Percentiles rank a stretch among this genome's conserved stretches.
These are phyloP conservation scores for Hydra vulgaris DNA, from an alignment of 30 jellyfish, hydroid and myxozoan genomes.

Conservation along the genomic window DNA sequence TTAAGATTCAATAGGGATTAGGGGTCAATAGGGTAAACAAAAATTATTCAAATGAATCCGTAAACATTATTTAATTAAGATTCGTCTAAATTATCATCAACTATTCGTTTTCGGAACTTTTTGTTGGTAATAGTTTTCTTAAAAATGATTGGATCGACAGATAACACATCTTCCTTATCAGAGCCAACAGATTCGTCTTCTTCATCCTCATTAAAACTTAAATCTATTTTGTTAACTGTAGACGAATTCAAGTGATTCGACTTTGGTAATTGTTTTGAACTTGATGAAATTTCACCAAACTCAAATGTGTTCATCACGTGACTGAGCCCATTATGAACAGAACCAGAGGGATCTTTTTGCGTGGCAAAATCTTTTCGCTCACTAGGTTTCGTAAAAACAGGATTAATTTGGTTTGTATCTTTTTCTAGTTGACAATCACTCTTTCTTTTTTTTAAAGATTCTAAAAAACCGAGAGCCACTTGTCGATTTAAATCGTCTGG, in stretches of 20 bases:
- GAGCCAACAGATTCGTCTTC: background rate
- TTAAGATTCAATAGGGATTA: no score
- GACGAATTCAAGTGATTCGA: background rate
- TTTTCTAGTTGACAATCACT: background rate
- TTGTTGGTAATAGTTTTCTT: background rate
- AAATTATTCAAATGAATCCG: no score
- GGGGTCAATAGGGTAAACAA: no score
- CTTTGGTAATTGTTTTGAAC: background rate
- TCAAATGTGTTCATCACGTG: slow-evolving; percentile 1
- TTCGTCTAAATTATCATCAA: background rate
- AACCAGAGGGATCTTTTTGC: background rate
- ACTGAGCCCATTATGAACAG: background rate
- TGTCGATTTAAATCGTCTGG: slow-evolving; percentile 18
- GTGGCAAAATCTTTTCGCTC: background rate
- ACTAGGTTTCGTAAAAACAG: background rate
- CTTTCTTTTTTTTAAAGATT: slow-evolving; percentile 11
- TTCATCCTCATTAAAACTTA: background rate
- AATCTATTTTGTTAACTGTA: background rate
- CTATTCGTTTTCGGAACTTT: background rate
- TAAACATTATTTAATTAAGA: background rate
- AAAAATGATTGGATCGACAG: background rate
- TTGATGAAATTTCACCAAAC: background rate
- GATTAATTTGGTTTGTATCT: background rate
- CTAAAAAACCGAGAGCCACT: slow-evolving; percentile 17
- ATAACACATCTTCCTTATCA: background rate